Evolutionary conservation across 2,113 vertebrate genomes (phyloP).

Genomic region (Gavialis gangeticus): DNA sequence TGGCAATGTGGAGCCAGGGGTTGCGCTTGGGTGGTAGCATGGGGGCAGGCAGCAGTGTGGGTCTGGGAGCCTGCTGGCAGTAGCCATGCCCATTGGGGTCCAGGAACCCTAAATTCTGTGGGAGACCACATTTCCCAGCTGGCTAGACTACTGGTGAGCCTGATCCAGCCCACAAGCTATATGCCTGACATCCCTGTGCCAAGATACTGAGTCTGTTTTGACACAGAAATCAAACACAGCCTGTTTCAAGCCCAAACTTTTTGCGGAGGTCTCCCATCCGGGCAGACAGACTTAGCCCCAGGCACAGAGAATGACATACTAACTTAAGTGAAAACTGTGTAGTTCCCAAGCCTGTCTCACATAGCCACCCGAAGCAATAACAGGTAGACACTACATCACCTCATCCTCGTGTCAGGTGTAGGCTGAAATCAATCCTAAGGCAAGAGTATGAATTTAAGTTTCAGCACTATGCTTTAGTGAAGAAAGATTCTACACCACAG

Average conservation of each 20-base stretch:
- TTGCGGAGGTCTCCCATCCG: background rate
- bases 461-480: background rate
- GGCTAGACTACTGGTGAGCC: no score
- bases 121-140: no score
- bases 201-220: background rate
- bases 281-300: background rate
- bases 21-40: no score
- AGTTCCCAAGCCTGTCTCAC: background rate
- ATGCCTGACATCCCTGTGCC: no score
- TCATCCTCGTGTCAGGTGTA: background rate
- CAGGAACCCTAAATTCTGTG: no score
- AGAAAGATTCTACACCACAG: background rate
- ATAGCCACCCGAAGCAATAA: background rate
- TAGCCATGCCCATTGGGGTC: no score
- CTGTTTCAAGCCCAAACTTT: background rate
- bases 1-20: no score
- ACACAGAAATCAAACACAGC: background rate
- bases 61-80: no score
- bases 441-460: background rate
- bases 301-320: background rate
- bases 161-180: no score
- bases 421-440: background rate
- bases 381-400: background rate
- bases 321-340: background rate
- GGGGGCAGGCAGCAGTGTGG: no score